Evolutionary conservation across 1,140 invertebrate genomes (phyloP).

Genomic region (Procambarus virginalis): DNA sequence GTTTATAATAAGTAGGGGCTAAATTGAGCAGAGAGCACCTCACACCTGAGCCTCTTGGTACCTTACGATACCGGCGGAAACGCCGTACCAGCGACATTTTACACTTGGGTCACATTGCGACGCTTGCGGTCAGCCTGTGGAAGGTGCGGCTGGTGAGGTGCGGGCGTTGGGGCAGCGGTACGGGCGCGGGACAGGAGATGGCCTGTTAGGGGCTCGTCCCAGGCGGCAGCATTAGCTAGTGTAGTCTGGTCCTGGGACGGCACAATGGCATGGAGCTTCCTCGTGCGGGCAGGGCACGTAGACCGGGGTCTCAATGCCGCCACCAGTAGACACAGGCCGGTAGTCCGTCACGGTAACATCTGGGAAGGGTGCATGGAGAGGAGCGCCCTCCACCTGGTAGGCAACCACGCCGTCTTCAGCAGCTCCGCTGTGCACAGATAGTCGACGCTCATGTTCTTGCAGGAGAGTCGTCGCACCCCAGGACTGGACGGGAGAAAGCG

Average conservation of each 20-base stretch:
- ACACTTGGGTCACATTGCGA: constrained; percentile 69
- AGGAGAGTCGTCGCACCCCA: constrained; percentile 79
- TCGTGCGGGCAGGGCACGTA: constrained; percentile 61
- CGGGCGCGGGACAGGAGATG: constrained; percentile 67
- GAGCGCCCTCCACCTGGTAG: constrained; percentile 56
- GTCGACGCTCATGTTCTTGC: constrained; percentile 78
- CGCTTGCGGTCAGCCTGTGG: constrained; percentile 66
- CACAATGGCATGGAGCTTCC: constrained; percentile 54
- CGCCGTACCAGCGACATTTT: not conserved
- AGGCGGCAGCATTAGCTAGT: constrained; percentile 65
- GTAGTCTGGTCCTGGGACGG: constrained; percentile 65
- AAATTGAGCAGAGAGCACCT: constrained; percentile 64
- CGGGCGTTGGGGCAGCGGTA: constrained; percentile 34
- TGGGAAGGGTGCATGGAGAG: constrained; percentile 62
- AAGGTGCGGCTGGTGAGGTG: constrained; percentile 46
- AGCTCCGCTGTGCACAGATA: constrained; percentile 60
- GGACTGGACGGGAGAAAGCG: constrained; percentile 77
- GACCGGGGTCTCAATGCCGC: constrained; percentile 49
- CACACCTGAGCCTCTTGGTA: constrained; percentile 34
- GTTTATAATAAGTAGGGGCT: constrained; percentile 1
- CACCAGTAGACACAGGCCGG: constrained; percentile 40
- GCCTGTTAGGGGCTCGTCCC: constrained; percentile 69
- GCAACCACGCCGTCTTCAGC: constrained; percentile 10
- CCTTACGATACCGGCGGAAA: not conserved
- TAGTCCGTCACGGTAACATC: constrained; percentile 69